These are phyloP conservation scores for Tetanocera ferruginea DNA, from an alignment of 2,888 invertebrate genomes.

Conservation along the genomic window DNA sequence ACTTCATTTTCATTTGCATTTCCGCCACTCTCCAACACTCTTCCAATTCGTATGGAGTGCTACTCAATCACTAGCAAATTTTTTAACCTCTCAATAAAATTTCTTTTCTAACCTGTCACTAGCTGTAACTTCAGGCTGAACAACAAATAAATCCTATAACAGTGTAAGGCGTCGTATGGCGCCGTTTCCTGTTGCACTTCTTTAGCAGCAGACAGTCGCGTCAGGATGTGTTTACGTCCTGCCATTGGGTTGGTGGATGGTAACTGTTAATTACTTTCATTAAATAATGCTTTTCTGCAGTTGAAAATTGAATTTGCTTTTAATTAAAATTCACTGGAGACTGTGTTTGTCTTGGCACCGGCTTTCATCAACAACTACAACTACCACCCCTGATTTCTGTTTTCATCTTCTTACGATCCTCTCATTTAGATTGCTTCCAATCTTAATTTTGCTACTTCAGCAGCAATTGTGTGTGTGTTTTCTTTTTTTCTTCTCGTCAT, in stretches of 20 bases:
- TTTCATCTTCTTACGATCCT: too few relatives aligned
- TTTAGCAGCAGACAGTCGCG: not conserved
- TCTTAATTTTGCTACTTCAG: not conserved
- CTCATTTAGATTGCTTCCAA: not conserved
- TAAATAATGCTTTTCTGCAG: slow-evolving; percentile 52
- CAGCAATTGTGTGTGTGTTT: slow-evolving; percentile 16
- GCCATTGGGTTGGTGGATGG: slow-evolving; percentile 19
- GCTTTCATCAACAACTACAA: slow-evolving; percentile 15
- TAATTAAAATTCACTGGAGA: slow-evolving; percentile 56
- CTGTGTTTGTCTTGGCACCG: slow-evolving; percentile 52
- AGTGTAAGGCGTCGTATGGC: not conserved
- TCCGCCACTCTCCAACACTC: too few relatives aligned
- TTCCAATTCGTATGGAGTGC: not conserved
- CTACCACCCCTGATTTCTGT: not conserved
- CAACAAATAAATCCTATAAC: slow-evolving; percentile 18
- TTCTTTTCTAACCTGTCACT: not conserved
- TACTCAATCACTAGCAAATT: not conserved
- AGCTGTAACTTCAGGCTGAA: not conserved
- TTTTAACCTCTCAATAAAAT: too few relatives aligned
- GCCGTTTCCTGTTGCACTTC: not conserved
- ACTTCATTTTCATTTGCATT: too few relatives aligned
- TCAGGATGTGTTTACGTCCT: not conserved
- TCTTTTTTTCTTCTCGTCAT: slow-evolving; percentile 19
- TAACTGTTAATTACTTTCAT: slow-evolving; percentile 53
- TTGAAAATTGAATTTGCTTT: slow-evolving; percentile 56